Conservation (phyloP, 1,140 invertebrate genomes). For the Zaprionus davidi region DNA sequence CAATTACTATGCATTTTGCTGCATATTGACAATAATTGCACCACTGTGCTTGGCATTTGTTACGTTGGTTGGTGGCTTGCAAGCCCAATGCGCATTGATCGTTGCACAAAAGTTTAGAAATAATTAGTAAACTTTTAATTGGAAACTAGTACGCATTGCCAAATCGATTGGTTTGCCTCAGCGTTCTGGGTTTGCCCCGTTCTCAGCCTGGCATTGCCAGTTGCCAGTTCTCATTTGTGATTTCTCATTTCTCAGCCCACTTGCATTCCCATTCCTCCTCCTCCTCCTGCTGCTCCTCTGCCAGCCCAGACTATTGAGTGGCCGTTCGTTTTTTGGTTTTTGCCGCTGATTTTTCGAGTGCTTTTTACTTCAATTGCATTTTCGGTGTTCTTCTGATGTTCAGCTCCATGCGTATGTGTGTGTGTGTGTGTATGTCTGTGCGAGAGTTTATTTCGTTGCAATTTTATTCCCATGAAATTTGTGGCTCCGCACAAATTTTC, state of each 20-base stretch:
- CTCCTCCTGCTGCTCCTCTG: neutral
- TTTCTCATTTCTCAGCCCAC: slow-evolving; percentile 1
- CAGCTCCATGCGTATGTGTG: slow-evolving; percentile 1
- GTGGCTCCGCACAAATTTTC: slow-evolving; percentile 76
- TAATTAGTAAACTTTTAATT: slow-evolving; percentile 83
- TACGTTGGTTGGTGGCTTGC: slow-evolving; percentile 52
- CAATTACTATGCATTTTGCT: neutral
- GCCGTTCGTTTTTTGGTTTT: slow-evolving; percentile 71
- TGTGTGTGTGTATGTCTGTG: slow-evolving; percentile 20
- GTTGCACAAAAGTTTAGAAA: slow-evolving; percentile 80
- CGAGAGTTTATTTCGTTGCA: slow-evolving; percentile 75
- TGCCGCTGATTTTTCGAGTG: slow-evolving; percentile 78
- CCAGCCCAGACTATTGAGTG: slow-evolving; percentile 58
- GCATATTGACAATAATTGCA: neutral
- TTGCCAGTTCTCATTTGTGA: slow-evolving; percentile 10
- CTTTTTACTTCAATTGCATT: slow-evolving; percentile 71
- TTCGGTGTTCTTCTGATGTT: slow-evolving; percentile 69
- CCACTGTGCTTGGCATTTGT: slow-evolving; percentile 23
- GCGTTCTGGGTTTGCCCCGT: slow-evolving; percentile 1
- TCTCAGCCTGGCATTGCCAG: neutral
- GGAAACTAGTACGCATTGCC: slow-evolving; percentile 78
- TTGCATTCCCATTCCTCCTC: neutral
- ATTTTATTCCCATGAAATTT: slow-evolving; percentile 81
- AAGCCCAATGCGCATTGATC: slow-evolving; percentile 80
- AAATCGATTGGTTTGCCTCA: slow-evolving; percentile 63